These are phyloP conservation scores for Amia ocellicauda DNA, from an alignment of 2,113 vertebrate species.

Conservation along the genomic window DNA sequence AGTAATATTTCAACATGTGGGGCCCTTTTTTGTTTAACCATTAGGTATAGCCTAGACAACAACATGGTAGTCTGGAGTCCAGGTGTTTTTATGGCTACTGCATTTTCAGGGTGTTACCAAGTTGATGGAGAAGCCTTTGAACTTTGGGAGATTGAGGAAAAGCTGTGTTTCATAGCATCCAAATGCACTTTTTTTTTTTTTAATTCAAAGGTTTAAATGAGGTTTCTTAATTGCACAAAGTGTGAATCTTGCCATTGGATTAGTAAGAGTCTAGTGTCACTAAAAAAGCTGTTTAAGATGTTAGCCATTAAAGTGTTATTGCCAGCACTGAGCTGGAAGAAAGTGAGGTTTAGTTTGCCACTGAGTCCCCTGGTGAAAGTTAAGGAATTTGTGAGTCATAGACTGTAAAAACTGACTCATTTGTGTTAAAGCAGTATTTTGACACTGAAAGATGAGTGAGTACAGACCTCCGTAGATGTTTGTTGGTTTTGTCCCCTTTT, in stretches of 20 bases:
- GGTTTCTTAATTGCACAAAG: not conserved
- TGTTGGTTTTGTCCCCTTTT: no score
- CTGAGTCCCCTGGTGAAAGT: slow-evolving; percentile 28
- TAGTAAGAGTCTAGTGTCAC: not conserved
- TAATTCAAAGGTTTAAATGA: slow-evolving; percentile 32
- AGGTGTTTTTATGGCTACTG: slow-evolving; percentile 34
- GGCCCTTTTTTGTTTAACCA: slow-evolving; percentile 43
- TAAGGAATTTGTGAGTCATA: slow-evolving; percentile 73
- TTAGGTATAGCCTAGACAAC: slow-evolving; percentile 40
- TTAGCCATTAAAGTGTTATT: slow-evolving; percentile 1
- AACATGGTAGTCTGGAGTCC: slow-evolving; percentile 43
- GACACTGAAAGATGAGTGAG: slow-evolving; percentile 26
- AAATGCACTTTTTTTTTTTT: no score
- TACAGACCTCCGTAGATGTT: not conserved
- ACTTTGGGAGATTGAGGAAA: slow-evolving; percentile 37
- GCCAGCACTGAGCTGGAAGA: slow-evolving; percentile 8
- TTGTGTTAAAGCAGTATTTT: slow-evolving; percentile 56
- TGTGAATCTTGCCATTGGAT: not conserved
- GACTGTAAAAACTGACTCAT: slow-evolving; percentile 60
- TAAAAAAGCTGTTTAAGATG: not conserved
- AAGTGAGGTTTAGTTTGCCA: slow-evolving; percentile 44
- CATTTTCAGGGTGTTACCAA: slow-evolving; percentile 52
- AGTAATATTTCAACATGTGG: slow-evolving; percentile 46
- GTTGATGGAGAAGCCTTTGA: slow-evolving; percentile 57
- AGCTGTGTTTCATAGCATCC: slow-evolving; percentile 16